Evolutionary conservation across 2,797 vertebrate species (phyloP).

Genomic region (Tauraco hartlaubi): DNA sequence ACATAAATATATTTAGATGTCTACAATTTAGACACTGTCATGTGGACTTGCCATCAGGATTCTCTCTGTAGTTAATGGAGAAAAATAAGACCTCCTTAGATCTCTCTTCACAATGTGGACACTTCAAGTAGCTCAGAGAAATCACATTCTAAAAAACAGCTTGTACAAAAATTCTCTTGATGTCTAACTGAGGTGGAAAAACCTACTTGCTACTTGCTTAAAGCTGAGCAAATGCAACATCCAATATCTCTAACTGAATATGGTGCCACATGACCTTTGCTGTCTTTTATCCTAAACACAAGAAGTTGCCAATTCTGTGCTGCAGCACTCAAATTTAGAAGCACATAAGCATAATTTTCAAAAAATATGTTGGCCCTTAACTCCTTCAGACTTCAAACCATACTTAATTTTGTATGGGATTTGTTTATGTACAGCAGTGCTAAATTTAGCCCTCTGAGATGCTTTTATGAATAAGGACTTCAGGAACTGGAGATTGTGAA

Average conservation of each 20-base stretch:
- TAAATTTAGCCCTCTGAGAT: neutral
- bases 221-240: neutral
- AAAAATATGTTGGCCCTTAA: neutral
- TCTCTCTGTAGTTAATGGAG: neutral
- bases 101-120: neutral
- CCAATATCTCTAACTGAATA: neutral
- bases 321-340: neutral
- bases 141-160: neutral
- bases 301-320: neutral
- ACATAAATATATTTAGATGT: neutral
- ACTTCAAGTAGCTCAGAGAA: neutral
- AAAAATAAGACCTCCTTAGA: neutral
- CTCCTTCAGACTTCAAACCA: neutral
- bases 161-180: neutral
- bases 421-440: neutral
- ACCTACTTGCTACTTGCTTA: neutral
- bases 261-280: neutral
- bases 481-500: neutral
- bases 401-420: neutral
- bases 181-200: neutral
- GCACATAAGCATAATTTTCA: rapidly evolving
- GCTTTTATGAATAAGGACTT: neutral
- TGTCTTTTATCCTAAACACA: neutral
- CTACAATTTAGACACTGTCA: neutral
- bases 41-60: neutral